These are phyloP conservation scores for Xyliphius kryptos DNA, from an alignment of 2,113 vertebrate genomes.

Conservation along the genomic window DNA sequence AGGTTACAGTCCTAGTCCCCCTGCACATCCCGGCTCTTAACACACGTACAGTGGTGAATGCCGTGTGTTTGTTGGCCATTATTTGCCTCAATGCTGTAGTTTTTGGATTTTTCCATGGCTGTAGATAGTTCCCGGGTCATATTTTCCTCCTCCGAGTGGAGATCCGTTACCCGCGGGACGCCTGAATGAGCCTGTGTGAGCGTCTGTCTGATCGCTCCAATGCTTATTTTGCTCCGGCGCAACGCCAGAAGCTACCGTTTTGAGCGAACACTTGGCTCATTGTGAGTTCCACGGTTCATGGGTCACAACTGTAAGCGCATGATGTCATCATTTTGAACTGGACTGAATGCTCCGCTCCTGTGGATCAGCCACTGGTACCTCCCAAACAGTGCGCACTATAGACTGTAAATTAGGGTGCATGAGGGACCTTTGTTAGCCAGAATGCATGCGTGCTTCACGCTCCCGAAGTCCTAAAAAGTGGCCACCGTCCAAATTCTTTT, in stretches of 20 bases:
- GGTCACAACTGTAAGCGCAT: constrained; percentile 21
- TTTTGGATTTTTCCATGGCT: constrained; percentile 40
- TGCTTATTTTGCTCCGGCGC: constrained; percentile 27
- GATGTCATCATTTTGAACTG: constrained; percentile 21
- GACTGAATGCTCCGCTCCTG: not conserved
- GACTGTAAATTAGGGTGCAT: not conserved
- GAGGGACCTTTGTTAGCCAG: not conserved
- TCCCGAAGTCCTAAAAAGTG: not conserved
- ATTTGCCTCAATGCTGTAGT: not conserved
- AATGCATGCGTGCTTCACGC: too few species aligned
- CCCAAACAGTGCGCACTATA: too few species aligned
- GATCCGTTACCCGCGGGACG: constrained; percentile 24
- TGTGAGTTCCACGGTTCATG: constrained; percentile 30
- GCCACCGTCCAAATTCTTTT: too few species aligned
- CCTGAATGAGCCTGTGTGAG: constrained; percentile 20
- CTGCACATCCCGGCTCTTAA: too few species aligned
- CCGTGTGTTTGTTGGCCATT: too few species aligned
- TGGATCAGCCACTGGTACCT: not conserved
- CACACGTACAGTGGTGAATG: too few species aligned
- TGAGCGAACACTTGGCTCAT: constrained; percentile 32
- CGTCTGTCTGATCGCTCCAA: constrained; percentile 5
- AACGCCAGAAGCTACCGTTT: constrained; percentile 25
- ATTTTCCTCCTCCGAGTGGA: constrained; percentile 36
- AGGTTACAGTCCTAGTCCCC: too few species aligned
- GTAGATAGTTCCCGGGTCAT: constrained; percentile 40